Evolutionary conservation across 2,113 vertebrate species (phyloP).

Genomic region (Thymallus thymallus): DNA sequence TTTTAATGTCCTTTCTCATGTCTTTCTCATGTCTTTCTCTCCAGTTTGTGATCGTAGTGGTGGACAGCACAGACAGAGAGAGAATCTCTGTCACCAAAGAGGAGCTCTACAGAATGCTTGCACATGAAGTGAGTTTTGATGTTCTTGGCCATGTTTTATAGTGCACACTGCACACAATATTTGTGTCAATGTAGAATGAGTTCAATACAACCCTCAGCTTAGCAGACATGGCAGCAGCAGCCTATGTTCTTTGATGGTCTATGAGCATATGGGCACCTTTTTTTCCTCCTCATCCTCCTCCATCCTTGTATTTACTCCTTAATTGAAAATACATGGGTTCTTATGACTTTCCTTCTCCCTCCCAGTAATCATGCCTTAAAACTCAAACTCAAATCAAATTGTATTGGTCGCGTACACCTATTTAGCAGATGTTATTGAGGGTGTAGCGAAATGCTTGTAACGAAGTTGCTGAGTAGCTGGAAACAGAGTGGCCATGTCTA

Average conservation of each 20-base stretch:
- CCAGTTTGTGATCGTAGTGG: slow-evolving; percentile 97
- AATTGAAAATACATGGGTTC: no score
- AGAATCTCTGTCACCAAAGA: slow-evolving; percentile 97
- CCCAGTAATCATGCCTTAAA: no score
- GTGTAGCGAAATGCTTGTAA: no score
- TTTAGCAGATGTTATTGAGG: no score
- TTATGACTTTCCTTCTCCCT: no score
- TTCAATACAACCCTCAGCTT: neutral
- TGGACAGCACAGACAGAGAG: slow-evolving; percentile 98
- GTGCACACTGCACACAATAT: neutral
- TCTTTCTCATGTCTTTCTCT: neutral
- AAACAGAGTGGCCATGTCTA: no score
- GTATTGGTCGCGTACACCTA: no score
- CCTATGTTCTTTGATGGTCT: neutral
- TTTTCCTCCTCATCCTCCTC: neutral
- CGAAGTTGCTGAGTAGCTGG: no score
- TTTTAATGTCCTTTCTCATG: neutral
- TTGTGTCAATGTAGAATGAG: neutral
- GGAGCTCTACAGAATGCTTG: slow-evolving; percentile 96
- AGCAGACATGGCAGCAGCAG: neutral
- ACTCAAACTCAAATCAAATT: neutral
- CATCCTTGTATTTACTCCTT: neutral
- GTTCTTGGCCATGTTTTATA: neutral
- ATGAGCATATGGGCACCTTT: neutral
- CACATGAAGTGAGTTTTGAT: slow-evolving; percentile 85